phyloP scores from a whole-genome alignment of 2,797 vertebrate species.

The Aeoliscus strigatus region DNA sequence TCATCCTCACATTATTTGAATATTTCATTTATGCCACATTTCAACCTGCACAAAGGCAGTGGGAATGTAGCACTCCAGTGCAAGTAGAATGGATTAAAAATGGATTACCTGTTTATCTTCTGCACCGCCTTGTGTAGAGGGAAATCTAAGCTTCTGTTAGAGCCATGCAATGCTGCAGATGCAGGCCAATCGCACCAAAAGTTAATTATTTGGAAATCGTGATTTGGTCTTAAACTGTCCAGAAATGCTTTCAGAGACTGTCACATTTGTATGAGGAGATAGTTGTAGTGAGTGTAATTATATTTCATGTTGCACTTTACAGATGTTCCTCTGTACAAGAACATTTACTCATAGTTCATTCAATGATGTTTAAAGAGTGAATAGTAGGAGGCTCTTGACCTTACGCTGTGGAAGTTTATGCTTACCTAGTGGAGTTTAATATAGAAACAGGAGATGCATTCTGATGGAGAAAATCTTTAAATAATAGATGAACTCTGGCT shows the following conservation, averaged over 20 bases:
- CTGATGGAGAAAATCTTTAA: constrained; percentile 74
- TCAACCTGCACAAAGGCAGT: constrained; percentile 13
- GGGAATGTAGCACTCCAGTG: constrained; percentile 25
- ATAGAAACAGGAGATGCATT: constrained; percentile 75
- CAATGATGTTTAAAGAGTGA: constrained; percentile 6
- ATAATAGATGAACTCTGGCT: constrained; percentile 79
- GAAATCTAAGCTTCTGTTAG: constrained; percentile 21
- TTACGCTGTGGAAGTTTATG: constrained; percentile 53
- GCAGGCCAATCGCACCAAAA: background rate
- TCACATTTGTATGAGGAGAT: background rate
- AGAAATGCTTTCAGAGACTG: background rate
- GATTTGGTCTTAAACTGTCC: background rate
- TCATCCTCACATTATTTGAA: constrained; percentile 8
- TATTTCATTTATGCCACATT: constrained; percentile 23
- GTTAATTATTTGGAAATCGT: constrained; percentile 2
- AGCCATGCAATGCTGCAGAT: constrained; percentile 3
- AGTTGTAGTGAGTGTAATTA: background rate
- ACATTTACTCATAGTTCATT: background rate
- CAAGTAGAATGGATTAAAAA: constrained; percentile 49
- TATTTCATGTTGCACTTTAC: background rate
- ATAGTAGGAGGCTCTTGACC: constrained; percentile 41
- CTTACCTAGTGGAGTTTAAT: constrained; percentile 68
- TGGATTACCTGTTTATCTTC: constrained; percentile 43
- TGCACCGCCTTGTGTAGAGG: constrained; percentile 15
- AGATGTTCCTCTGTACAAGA: background rate